Evolutionary conservation across 2,797 vertebrate genomes (phyloP), one percentile per base, ranked within the genome.

Genomic region (Xyrichtys novacula): DNA sequence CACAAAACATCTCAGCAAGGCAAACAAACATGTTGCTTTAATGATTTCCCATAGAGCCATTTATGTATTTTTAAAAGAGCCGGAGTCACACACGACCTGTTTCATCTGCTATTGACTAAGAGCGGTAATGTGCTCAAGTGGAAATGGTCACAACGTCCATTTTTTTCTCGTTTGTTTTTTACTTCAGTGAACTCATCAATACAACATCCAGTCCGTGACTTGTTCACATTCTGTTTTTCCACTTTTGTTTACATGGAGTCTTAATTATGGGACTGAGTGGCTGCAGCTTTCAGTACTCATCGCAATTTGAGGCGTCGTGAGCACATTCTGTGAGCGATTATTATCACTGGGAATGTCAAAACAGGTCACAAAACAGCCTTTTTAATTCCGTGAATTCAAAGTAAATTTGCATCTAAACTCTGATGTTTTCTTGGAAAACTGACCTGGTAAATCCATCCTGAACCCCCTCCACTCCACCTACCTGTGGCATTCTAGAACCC

Each of bases 11-110:
- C 75, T 64, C 65, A 63, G 72, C 32, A 20, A 47, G 22, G 47
- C 76, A 87, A 86, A 87, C 74, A 89, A 86, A 88, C 73, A 76
- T 39, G 63, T 63, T 19, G 40, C 52, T 49, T 22, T 78, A 86
- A 89, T 81, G 89, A 89, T 83, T 89, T 89, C 71, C 83, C 57
- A 88, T 87, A 47, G 86, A 88, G 53, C 64, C 53, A 47, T 71
- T 75, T 62, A 57, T 83, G 64, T 57, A 38, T 65, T 66, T 63
- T 19, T 34, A 74, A 78, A 85, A 74, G 72, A 49, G 10, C 63
- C 3, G 0, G 14, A 44, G 71, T 77, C 74, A 73, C 70, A 64
- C 63, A 23, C 1, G 29, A 70, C 63, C 58, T 20, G 62, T 64
- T 69, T 75, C 42, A 50, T 14, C 31, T 20, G 48, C 69, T 61